A percentile compares a stretch with the other conserved stretches of the same genome.
Evolutionary conservation across 1,140 invertebrate species (phyloP).

Genomic region (Ganaspis sp.): DNA sequence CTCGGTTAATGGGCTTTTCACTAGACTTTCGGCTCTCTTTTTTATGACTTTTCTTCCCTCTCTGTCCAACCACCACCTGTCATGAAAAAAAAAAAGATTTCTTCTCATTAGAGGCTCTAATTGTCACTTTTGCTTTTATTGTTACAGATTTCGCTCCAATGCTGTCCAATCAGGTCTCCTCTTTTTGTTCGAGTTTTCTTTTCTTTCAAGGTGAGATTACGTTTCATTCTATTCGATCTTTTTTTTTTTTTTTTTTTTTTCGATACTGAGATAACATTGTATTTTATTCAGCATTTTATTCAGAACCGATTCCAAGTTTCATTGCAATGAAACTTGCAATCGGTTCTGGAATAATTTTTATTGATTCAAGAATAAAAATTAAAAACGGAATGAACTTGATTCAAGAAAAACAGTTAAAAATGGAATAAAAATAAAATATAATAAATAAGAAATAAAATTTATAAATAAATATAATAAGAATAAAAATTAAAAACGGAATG

Average conservation of each 20-base stretch:
- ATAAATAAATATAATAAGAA: too few relatives aligned
- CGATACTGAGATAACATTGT: too few relatives aligned
- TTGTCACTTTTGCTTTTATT: constrained; percentile 27
- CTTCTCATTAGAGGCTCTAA: constrained; percentile 3
- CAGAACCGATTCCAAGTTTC: too few relatives aligned
- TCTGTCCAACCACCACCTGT: neutral
- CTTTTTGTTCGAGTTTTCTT: constrained; percentile 18
- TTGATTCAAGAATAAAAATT: neutral
- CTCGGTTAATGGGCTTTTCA: constrained; percentile 43
- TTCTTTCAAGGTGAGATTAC: neutral
- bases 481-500: neutral
- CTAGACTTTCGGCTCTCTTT: constrained; percentile 6
- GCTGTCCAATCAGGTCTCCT: constrained; percentile 32
- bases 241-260: too few relatives aligned
- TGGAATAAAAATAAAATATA: too few relatives aligned
- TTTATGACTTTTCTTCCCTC: constrained; percentile 1
- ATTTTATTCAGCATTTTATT: too few relatives aligned
- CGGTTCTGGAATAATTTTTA: too few relatives aligned
- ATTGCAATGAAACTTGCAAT: too few relatives aligned
- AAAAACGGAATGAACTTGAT: too few relatives aligned
- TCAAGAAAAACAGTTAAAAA: too few relatives aligned
- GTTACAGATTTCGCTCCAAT: constrained; percentile 47
- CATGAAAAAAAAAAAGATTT: constrained; percentile 29
- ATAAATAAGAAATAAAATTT: too few relatives aligned
- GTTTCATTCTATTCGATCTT: too few relatives aligned